Percentiles rank a stretch among this genome's conserved stretches.
phyloP scores from a whole-genome alignment of 2,113 vertebrate genomes.

The Entelurus aequoreus region DNA sequence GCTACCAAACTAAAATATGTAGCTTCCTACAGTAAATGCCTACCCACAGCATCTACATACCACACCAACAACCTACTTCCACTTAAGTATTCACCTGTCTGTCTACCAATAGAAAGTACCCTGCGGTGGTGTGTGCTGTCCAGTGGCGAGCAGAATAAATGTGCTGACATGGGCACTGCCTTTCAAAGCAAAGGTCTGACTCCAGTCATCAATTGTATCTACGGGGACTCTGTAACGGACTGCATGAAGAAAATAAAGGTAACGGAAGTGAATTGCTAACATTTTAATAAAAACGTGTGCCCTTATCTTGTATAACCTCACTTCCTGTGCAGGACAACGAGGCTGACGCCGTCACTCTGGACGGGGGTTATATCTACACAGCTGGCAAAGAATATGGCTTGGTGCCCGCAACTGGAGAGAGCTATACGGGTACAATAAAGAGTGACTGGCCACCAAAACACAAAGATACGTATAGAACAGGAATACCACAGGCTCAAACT shows the following conservation, averaged over 20 bases:
- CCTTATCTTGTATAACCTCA: background rate
- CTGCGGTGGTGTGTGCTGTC: slow-evolving; percentile 89
- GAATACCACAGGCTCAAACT: background rate
- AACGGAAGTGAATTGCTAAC: background rate
- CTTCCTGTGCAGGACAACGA: slow-evolving; percentile 72
- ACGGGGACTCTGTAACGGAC: slow-evolving; percentile 71
- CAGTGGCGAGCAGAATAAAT: slow-evolving; percentile 82
- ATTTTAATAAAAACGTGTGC: background rate
- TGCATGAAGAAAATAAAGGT: slow-evolving; percentile 90
- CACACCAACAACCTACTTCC: too few species aligned
- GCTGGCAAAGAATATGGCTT: slow-evolving; percentile 84
- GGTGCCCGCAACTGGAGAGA: slow-evolving; percentile 85
- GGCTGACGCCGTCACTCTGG: slow-evolving; percentile 79
- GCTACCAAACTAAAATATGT: background rate
- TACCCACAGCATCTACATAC: background rate
- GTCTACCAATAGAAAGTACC: background rate
- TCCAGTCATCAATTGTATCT: slow-evolving; percentile 79
- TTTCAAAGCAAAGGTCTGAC: slow-evolving; percentile 72
- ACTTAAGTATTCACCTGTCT: background rate
- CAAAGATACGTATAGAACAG: too few species aligned
- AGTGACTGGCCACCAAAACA: too few species aligned
- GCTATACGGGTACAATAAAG: slow-evolving; percentile 76
- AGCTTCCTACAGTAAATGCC: background rate
- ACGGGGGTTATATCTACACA: slow-evolving; percentile 82
- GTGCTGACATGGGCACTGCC: slow-evolving; percentile 77